Base-by-base conservation (phyloP, 2,113 vertebrate genomes). In the Psephotus haematonotus region DNA sequence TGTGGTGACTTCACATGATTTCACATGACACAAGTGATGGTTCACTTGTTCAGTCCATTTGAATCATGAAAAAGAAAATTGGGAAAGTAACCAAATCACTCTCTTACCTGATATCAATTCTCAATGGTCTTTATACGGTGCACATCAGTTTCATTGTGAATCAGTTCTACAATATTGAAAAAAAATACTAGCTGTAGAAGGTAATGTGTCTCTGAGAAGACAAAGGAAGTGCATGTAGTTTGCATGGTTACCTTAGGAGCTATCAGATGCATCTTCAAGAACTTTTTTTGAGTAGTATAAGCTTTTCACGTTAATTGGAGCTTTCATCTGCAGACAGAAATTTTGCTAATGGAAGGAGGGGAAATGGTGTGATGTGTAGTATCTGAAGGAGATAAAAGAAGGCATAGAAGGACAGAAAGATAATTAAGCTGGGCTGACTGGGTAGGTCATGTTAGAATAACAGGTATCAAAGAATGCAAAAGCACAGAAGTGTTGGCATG, bases 391-490 rank as follows among this genome's bases (percentile, higher is more conserved):
- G 64, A 52, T 91, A 84, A 85, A 91, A 72, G 86, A 82, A 84
- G 50, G 9, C 20, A 39, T 33, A 33, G 80, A 82, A 68, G 77
- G 86, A 91, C 84, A 89, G 83, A 80, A 90, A 70, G 37, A 27
- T 95, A 95, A 94, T 94, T 93, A 95, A 91, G 49, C 24, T 91
- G 82, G 81, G 85, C 62, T 76, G 78, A 82, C 62, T 87, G 49
- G n/a, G 71, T 85, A 91, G 78, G 87, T 91, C 94, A 92, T 72
- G 74, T 49, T 53, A 82, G 67, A 92, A 91, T 94, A 91, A 91
- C 70, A 94, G 93, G 59, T 90, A 90, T 91, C 87, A 95, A 95
- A 95, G 31, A 82, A 95, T 86, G 84, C 63, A 95, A 92, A 93
- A 93, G 70, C 74, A 64, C 62, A 69, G 59, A 72, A 93, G 84